A percentile compares a stretch with the other conserved stretches of the same genome.
Evolutionary conservation across 2,888 invertebrate genomes (phyloP).

Genomic region (Ectobius pallidus): DNA sequence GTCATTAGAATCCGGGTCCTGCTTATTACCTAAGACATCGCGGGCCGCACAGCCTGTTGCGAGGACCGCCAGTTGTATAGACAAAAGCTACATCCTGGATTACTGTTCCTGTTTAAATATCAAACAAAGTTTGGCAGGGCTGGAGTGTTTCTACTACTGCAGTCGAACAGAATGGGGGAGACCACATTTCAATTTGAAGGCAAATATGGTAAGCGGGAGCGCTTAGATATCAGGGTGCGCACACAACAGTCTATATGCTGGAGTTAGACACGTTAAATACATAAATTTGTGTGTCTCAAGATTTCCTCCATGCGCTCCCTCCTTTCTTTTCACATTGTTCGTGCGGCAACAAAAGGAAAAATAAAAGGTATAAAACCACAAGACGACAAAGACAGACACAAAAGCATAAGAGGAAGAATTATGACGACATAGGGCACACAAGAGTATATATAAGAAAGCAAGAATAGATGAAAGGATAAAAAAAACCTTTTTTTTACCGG

Average conservation of each 20-base stretch:
- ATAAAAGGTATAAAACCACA: slow-evolving; percentile 20
- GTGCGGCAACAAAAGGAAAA: slow-evolving; percentile 20
- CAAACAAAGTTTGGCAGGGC: no score
- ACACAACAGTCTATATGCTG: not conserved
- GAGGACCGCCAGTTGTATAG: no score
- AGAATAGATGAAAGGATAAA: not conserved
- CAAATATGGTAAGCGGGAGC: no score
- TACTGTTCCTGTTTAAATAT: no score
- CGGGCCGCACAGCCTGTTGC: no score
- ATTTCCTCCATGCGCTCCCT: not conserved
- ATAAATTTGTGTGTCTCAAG: slow-evolving; percentile 22
- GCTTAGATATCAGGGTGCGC: not conserved
- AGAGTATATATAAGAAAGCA: not conserved
- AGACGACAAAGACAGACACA: slow-evolving; percentile 26
- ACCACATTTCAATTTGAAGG: no score
- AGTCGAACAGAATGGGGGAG: no score
- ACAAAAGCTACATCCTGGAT: no score
- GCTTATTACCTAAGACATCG: no score
- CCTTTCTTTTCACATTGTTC: slow-evolving; percentile 19
- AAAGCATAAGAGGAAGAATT: slow-evolving; percentile 21
- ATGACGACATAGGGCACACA: slow-evolving; percentile 25
- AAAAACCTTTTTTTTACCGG: not conserved
- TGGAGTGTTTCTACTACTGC: no score
- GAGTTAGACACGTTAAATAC: slow-evolving; percentile 1
- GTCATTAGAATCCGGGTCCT: no score